Evolutionary conservation across 2,113 vertebrate species (phyloP).

Genomic region (Pteronura brasiliensis): DNA sequence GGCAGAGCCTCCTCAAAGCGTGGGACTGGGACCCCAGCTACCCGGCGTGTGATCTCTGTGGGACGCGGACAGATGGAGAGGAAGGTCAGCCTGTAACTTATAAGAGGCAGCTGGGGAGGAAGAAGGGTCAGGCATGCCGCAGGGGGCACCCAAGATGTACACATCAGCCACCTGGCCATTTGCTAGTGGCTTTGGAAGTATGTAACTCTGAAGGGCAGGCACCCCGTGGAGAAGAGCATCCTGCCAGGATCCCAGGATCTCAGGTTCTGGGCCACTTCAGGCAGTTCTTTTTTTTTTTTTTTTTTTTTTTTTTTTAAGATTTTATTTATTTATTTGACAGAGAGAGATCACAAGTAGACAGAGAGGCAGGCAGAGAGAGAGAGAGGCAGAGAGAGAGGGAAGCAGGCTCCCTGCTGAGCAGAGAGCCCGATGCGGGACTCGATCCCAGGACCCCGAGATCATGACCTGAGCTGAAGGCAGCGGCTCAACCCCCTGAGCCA

Average conservation of each 20-base stretch:
- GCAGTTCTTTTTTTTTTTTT: too few relatives aligned
- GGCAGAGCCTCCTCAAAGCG: neutral
- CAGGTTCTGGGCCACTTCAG: neutral
- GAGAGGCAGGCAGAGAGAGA: too few relatives aligned
- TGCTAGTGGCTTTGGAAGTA: neutral
- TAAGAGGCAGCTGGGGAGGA: neutral
- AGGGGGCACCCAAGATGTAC: neutral
- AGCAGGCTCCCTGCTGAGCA: too few relatives aligned
- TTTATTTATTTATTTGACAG: too few relatives aligned
- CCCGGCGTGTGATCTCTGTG: neutral
- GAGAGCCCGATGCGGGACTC: too few relatives aligned
- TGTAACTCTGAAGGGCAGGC: neutral
- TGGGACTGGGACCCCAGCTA: neutral
- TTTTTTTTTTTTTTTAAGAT: too few relatives aligned
- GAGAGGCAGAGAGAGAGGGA: too few relatives aligned
- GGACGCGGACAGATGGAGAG: neutral
- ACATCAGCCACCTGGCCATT: neutral
- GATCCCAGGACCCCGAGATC: too few relatives aligned
- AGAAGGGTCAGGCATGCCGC: neutral
- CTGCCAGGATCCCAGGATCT: neutral
- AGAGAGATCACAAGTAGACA: too few relatives aligned
- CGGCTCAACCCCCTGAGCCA: too few relatives aligned
- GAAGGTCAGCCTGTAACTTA: neutral
- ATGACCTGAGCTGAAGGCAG: too few relatives aligned
- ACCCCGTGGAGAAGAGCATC: neutral